phyloP scores from a whole-genome alignment of 2,113 vertebrate species.

The Pelobates fuscus region DNA sequence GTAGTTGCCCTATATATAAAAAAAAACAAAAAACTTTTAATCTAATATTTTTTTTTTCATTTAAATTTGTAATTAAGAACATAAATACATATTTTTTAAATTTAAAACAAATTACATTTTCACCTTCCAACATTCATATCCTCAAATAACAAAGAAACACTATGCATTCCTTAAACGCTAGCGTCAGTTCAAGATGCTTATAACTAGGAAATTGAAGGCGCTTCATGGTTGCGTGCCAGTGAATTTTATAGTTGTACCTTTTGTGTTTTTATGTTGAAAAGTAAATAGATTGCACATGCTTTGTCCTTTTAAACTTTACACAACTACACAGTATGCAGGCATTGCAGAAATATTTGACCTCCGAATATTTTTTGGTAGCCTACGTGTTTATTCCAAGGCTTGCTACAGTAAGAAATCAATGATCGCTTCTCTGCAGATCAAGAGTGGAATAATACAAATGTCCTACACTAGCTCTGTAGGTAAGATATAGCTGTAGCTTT shows the following conservation, averaged over 20 bases:
- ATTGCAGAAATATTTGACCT: conserved; percentile 30
- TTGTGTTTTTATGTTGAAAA: conserved; percentile 15
- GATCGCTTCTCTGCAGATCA: not conserved
- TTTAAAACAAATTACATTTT: too few relatives aligned
- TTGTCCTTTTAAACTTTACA: conserved; percentile 42
- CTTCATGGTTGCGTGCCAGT: not conserved
- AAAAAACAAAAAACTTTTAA: too few relatives aligned
- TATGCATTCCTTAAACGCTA: not conserved
- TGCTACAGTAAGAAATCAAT: not conserved
- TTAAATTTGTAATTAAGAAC: too few relatives aligned
- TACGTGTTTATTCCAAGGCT: conserved; percentile 5
- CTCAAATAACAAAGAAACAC: not conserved
- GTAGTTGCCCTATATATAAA: too few relatives aligned
- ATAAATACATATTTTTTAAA: too few relatives aligned
- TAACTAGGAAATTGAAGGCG: not conserved
- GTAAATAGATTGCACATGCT: conserved; percentile 34
- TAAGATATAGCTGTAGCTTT: conserved; percentile 10
- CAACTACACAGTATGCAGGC: conserved; percentile 15
- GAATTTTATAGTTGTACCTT: conserved; percentile 5
- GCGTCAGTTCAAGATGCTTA: not conserved
- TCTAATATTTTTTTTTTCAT: too few relatives aligned
- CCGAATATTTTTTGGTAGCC: conserved; percentile 13
- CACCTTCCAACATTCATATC: too few relatives aligned
- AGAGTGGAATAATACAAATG: not conserved
- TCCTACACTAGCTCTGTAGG: not conserved